Evolutionary conservation across 2,888 invertebrate species (phyloP).

Genomic region (Taphrorychus bicolor): DNA sequence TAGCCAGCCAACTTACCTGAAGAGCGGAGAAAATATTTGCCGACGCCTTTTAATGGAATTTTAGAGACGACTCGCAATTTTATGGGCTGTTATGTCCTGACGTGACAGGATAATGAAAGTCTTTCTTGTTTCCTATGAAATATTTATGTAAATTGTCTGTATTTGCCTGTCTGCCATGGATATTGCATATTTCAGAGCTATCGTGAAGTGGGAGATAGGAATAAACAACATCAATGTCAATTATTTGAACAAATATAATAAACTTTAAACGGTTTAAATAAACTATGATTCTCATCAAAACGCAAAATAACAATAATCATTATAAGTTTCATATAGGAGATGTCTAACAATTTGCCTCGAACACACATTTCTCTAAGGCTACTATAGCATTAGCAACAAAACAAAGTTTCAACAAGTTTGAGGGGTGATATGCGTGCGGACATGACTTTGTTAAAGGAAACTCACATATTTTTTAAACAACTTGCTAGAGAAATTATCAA

Average conservation of each 20-base stretch:
- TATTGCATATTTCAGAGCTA: no score
- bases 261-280: constrained; percentile 31
- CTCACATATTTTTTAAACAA: constrained; percentile 6
- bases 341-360: background rate
- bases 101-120: background rate
- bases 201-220: background rate
- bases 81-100: background rate
- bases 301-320: constrained; percentile 25
- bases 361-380: background rate
- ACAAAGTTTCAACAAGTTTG: background rate
- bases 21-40: background rate
- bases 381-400: background rate
- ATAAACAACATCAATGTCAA: constrained; percentile 4
- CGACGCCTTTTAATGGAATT: background rate
- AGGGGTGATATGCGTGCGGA: background rate
- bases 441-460: background rate
- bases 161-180: background rate
- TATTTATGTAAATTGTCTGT: background rate
- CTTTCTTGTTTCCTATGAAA: background rate
- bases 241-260: constrained; percentile 36
- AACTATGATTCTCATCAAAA: constrained; percentile 34
- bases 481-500: constrained; percentile 20
- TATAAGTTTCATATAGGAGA: background rate
- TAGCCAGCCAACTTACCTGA: background rate
- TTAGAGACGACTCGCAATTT: background rate